Base-by-base conservation (phyloP, 1,140 invertebrate genomes). In the Heliconius congener region DNA sequence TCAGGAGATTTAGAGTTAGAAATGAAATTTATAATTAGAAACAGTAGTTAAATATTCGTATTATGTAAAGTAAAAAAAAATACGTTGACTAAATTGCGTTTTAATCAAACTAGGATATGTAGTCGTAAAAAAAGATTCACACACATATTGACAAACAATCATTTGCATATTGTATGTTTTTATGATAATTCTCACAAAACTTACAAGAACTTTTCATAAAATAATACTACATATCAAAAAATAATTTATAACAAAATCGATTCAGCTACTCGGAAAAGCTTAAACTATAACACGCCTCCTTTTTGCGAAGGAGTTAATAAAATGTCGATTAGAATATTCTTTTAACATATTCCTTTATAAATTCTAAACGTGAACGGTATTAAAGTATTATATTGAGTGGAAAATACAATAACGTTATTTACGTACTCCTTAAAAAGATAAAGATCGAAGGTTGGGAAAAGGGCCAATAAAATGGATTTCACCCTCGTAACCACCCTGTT, bases 381-480 rank as follows among this genome's bases (percentile, higher is more conserved):
- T 66, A 66, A 66, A 66, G 27, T 66, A 66, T 66, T 66, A 66
- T 66, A 66, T 66, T 66, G 60, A 30, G 60, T 23, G 60, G 60
- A 66, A 66, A 66, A 66, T 74, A 42, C 50, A 74, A 71, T 75
- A 37, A 74, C 39, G 39, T 79, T 71, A 71, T 75, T 75, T 70
- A 71, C 39, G 42, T 30, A 52, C 42, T 74, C 13, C 60, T 79
- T 34, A 46, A 73, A 73, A 80, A 57, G 74, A 80, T 76, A 79
- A 79, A 73, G 74, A 80, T 80, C 78, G 50, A 74, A 79, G 77
- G 34, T 71, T 27, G 73, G 30, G 9, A 39, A 50, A 37, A 75
- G 78, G 42, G 76, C 16, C 66, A 72, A 80, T 74, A 55, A 74
- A 78, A 74, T 73, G 78, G 70, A 50, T 75, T 79, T 72, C 18